phyloP scores from a whole-genome alignment of 2,888 invertebrate species.

The Himalopsyche japonica region DNA sequence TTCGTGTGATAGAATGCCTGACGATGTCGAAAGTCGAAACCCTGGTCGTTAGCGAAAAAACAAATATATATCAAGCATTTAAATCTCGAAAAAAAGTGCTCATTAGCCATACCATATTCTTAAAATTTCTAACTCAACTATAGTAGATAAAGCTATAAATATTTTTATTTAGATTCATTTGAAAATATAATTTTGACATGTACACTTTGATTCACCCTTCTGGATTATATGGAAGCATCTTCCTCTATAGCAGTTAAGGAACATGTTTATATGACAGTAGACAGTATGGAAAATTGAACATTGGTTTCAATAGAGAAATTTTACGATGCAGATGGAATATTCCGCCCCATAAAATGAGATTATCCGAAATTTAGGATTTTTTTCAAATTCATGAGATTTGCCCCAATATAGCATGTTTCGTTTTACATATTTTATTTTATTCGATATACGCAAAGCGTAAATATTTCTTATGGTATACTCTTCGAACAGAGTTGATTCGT shows the following conservation, averaged over 20 bases:
- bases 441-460: background rate
- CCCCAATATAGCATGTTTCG: background rate
- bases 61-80: too few relatives aligned
- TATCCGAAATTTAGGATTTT: background rate
- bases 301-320: slow-evolving; percentile 18
- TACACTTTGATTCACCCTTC: background rate
- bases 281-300: slow-evolving; percentile 22
- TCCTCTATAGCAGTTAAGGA: background rate
- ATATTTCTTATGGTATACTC: too few relatives aligned
- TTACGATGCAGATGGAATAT: slow-evolving; percentile 13
- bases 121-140: too few relatives aligned
- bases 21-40: too few relatives aligned
- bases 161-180: too few relatives aligned
- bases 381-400: background rate
- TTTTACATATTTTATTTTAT: background rate
- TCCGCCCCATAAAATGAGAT: background rate
- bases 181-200: too few relatives aligned
- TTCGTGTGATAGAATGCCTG: too few relatives aligned
- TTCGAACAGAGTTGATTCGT: too few relatives aligned
- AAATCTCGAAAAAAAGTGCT: too few relatives aligned
- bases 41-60: too few relatives aligned
- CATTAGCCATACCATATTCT: too few relatives aligned
- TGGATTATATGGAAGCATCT: background rate
- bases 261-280: slow-evolving; percentile 11
- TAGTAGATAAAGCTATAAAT: too few relatives aligned